Evolutionary conservation across 2,113 vertebrate species (phyloP).

Genomic region (Accipiter cooperii): DNA sequence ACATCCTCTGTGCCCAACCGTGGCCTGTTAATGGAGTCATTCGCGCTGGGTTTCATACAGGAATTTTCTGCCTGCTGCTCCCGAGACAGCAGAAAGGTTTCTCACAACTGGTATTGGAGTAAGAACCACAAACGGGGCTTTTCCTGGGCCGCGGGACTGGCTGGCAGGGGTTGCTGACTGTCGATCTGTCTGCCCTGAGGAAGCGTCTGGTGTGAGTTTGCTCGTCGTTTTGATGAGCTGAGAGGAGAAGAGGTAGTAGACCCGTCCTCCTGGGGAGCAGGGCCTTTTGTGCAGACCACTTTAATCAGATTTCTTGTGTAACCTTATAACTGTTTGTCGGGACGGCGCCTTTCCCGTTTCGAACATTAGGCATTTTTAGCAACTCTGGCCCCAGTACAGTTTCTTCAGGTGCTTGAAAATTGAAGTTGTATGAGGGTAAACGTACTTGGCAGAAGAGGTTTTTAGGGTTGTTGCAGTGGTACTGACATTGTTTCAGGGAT

Average conservation of each 20-base stretch:
- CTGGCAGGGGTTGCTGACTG: constrained; percentile 46
- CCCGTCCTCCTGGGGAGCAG: not conserved
- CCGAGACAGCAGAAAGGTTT: constrained; percentile 49
- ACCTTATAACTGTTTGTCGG: not conserved
- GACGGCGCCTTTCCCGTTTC: not conserved
- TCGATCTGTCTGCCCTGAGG: constrained; percentile 52
- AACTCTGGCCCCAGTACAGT: not conserved
- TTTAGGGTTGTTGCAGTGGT: not conserved
- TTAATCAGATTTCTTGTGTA: not conserved
- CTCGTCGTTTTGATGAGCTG: constrained; percentile 47
- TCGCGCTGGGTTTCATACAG: constrained; percentile 17
- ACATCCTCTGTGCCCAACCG: constrained; percentile 59
- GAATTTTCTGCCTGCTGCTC: constrained; percentile 60
- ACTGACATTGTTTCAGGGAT: not conserved
- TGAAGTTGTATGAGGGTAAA: not conserved
- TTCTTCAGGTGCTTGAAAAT: not conserved
- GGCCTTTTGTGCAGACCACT: not conserved
- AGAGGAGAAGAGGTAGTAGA: constrained; percentile 39
- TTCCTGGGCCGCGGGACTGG: constrained; percentile 52
- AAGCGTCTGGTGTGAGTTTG: constrained; percentile 33
- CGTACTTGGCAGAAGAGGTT: not conserved
- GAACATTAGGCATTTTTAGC: not conserved
- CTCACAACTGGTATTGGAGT: constrained; percentile 42
- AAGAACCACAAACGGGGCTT: constrained; percentile 58
- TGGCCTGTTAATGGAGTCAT: constrained; percentile 57